Evolutionary conservation across 2,113 vertebrate species (phyloP).

Genomic region (Hiodon tergisus): DNA sequence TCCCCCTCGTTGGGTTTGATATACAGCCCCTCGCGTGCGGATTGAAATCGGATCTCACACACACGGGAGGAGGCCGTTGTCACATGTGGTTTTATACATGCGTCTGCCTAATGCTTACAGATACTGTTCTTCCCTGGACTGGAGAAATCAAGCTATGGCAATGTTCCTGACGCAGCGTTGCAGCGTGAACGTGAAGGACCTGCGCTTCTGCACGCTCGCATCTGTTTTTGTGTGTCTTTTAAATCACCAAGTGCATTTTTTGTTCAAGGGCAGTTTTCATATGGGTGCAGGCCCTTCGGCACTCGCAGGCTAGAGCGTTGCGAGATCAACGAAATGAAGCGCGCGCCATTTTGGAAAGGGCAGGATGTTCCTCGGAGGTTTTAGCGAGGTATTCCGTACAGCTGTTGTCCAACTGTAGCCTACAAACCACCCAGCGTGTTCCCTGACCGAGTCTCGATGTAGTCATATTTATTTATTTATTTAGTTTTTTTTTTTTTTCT

Average conservation of each 20-base stretch:
- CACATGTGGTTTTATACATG: background rate
- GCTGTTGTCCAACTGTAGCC: background rate
- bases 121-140: background rate
- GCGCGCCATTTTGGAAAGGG: background rate
- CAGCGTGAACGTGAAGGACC: no score
- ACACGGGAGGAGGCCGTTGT: background rate
- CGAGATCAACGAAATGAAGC: background rate
- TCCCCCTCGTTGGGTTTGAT: slow-evolving; percentile 7
- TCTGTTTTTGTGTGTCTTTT: no score
- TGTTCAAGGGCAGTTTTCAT: no score
- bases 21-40: slow-evolving; percentile 1
- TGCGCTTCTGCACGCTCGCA: no score
- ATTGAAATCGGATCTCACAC: slow-evolving; percentile 1
- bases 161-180: no score
- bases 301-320: no score
- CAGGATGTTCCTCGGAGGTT: background rate
- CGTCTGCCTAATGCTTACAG: background rate
- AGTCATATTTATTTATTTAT: background rate
- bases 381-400: background rate
- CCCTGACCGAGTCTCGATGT: background rate
- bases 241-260: no score
- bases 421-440: background rate
- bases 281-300: no score
- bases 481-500: background rate
- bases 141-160: background rate